Evolutionary conservation across 2,113 vertebrate species (phyloP).

Genomic region (Cebidichthys violaceus): DNA sequence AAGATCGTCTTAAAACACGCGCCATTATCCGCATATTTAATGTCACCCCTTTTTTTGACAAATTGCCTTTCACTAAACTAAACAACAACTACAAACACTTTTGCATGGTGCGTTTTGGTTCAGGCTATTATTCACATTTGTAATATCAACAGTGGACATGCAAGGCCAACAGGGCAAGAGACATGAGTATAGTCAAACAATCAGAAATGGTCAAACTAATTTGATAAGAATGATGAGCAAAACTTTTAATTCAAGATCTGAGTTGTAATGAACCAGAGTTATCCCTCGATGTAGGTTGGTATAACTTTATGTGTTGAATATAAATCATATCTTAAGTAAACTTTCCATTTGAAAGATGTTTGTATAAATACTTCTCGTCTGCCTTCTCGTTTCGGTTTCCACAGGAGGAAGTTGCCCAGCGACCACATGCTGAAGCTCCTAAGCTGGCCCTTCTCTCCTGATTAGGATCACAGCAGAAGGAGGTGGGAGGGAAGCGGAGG

Average conservation of each 20-base stretch:
- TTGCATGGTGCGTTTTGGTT: background rate
- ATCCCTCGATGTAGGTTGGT: background rate
- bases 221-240: background rate
- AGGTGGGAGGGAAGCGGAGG: slow-evolving; percentile 43
- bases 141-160: background rate
- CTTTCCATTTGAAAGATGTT: background rate
- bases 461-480: slow-evolving; percentile 66
- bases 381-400: slow-evolving; percentile 22
- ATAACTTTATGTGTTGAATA: background rate
- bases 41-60: background rate
- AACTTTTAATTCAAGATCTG: background rate
- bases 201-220: background rate
- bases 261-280: background rate
- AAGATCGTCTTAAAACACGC: background rate
- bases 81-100: background rate
- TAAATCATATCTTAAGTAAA: background rate
- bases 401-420: slow-evolving; percentile 5
- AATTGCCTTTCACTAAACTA: background rate
- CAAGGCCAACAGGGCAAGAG: background rate
- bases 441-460: slow-evolving; percentile 60
- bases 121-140: background rate
- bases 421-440: slow-evolving; percentile 42
- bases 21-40: background rate
- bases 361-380: background rate
- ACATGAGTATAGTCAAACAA: background rate